These are phyloP conservation scores for Gambusia yucatana DNA, from an alignment of 2,797 vertebrate genomes.

Conservation along the genomic window DNA sequence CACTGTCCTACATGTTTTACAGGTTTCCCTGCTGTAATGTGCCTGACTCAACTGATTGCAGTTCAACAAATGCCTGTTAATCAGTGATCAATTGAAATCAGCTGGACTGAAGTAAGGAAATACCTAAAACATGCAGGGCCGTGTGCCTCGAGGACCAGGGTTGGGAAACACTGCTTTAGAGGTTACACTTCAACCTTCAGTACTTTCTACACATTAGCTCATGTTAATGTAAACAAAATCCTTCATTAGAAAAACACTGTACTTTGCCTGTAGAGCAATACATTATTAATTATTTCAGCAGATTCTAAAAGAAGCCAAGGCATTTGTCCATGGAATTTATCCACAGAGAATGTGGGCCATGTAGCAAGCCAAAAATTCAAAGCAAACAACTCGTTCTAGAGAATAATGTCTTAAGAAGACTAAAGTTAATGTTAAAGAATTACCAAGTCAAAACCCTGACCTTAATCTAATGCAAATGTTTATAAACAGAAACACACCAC, in stretches of 20 bases:
- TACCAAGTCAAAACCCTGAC: conserved; percentile 1
- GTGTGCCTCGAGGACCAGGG: too few species aligned
- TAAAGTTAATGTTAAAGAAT: conserved; percentile 2
- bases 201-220: not conserved
- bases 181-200: not conserved
- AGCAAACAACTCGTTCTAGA: not conserved
- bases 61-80: too few species aligned
- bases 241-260: not conserved
- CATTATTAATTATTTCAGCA: conserved; percentile 8
- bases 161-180: too few species aligned
- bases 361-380: not conserved
- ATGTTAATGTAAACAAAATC: not conserved
- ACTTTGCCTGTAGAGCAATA: not conserved
- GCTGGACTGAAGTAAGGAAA: too few species aligned
- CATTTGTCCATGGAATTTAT: conserved; percentile 14
- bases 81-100: too few species aligned
- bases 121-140: too few species aligned
- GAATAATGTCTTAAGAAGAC: not conserved
- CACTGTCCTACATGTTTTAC: too few species aligned
- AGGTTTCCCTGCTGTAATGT: too few species aligned
- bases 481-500: not conserved
- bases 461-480: conserved; percentile 5
- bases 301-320: not conserved
- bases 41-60: too few species aligned
- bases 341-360: conserved; percentile 3